Conservation (phyloP, 2,797 vertebrate species). For the Cuculus canorus region DNA sequence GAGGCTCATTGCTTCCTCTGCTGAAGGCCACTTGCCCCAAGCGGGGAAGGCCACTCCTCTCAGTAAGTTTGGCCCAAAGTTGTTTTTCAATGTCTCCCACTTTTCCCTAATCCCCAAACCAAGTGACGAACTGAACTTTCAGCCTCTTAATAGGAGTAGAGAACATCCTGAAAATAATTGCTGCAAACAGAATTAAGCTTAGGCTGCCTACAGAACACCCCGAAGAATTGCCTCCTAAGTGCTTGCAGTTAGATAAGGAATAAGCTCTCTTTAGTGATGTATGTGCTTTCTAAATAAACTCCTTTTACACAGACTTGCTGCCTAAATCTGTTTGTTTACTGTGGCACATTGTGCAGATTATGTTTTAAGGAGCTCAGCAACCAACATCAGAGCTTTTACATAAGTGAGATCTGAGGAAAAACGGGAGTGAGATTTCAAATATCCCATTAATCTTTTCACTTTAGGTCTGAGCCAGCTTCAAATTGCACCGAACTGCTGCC, state of each 20-base stretch:
- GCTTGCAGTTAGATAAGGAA: constrained; percentile 64
- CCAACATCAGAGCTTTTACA: constrained; percentile 57
- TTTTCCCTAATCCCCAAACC: constrained; percentile 29
- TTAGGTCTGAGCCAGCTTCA: constrained; percentile 60
- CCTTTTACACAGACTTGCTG: constrained; percentile 45
- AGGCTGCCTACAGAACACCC: constrained; percentile 42
- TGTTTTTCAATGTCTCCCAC: background rate
- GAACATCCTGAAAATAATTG: constrained; percentile 65
- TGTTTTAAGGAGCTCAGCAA: constrained; percentile 56
- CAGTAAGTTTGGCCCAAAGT: background rate
- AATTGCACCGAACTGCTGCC: constrained; percentile 41
- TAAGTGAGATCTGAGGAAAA: constrained; percentile 63
- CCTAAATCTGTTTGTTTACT: constrained; percentile 71
- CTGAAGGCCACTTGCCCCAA: background rate
- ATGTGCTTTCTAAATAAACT: constrained; percentile 54
- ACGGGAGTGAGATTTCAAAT: constrained; percentile 58
- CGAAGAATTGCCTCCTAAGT: constrained; percentile 58
- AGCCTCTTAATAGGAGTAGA: constrained; percentile 13
- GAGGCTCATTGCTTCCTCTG: background rate
- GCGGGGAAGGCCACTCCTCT: background rate
- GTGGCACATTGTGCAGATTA: constrained; percentile 56
- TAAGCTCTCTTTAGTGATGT: constrained; percentile 61
- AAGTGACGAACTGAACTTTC: constrained; percentile 46
- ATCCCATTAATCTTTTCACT: constrained; percentile 68
- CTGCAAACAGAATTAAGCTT: constrained; percentile 64